phyloP scores from a whole-genome alignment of 1,140 invertebrate genomes.

The Zelostemma sp. region DNA sequence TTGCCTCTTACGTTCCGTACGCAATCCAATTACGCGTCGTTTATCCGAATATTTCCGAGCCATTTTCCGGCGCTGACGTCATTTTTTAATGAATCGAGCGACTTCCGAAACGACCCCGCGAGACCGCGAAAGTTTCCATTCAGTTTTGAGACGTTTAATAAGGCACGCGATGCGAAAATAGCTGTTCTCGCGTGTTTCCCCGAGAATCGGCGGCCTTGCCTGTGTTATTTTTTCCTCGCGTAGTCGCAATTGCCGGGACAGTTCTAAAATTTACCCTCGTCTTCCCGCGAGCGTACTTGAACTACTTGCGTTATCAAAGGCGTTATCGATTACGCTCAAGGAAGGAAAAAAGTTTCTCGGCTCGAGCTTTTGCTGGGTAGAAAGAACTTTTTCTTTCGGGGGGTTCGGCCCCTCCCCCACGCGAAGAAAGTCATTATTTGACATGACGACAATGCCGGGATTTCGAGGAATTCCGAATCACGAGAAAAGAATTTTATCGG shows the following conservation, averaged over 20 bases:
- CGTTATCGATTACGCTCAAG: conserved; percentile 37
- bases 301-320: conserved; percentile 48
- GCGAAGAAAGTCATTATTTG: no score
- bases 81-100: no score
- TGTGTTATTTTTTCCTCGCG: conserved; percentile 29
- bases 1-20: neutral
- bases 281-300: conserved; percentile 46
- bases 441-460: neutral
- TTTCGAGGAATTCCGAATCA: no score
- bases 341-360: no score
- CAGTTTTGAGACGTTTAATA: conserved; percentile 29
- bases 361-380: neutral
- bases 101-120: no score
- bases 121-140: conserved; percentile 27
- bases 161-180: conserved; percentile 47
- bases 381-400: no score
- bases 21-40: no score
- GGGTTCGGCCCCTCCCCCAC: no score
- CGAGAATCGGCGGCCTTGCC: conserved; percentile 35
- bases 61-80: no score
- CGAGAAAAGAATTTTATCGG: no score
- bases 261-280: conserved; percentile 47
- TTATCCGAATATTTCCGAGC: no score
- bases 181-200: conserved; percentile 30
- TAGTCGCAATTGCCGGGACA: neutral